A percentile compares a stretch with the other conserved stretches of the same genome.
phyloP scores from a whole-genome alignment of 30 jellyfish, hydroid and myxozoan species.

The Sanderia malayensis region DNA sequence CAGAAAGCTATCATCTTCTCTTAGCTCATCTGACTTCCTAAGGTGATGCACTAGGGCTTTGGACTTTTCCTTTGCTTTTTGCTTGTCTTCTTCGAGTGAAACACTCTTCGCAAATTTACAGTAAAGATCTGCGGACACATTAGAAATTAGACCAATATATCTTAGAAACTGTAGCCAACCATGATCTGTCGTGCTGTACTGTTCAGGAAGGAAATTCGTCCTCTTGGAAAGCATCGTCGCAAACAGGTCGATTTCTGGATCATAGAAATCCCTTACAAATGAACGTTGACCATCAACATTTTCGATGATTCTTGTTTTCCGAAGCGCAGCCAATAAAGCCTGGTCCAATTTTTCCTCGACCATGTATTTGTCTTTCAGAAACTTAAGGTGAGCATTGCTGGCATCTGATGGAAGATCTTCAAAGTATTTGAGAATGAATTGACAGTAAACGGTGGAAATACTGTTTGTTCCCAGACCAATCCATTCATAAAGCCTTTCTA shows the following conservation, averaged over 20 bases:
- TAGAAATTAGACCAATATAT: conserved; percentile 31
- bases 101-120: conserved; percentile 40
- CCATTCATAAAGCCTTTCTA: neutral
- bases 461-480: no score
- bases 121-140: conserved; percentile 22
- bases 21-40: conserved; percentile 6
- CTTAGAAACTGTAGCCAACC: conserved; percentile 50
- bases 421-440: conserved; percentile 4
- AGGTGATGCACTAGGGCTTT: conserved; percentile 15
- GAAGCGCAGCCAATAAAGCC: no score
- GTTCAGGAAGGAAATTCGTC: no score
- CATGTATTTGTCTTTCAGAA: conserved; percentile 3
- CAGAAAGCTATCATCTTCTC: neutral
- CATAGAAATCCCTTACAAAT: conserved; percentile 29
- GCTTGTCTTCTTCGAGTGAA: conserved; percentile 11
- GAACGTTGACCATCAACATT: conserved; percentile 3
- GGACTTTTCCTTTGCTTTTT: conserved; percentile 21
- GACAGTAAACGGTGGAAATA: conserved; percentile 15
- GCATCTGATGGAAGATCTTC: neutral
- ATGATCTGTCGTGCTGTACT: neutral
- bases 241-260: conserved; percentile 40
- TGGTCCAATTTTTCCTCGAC: no score
- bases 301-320: no score
- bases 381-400: conserved; percentile 35
- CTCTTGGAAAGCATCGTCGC: conserved; percentile 30